Base-by-base conservation (phyloP, 2,797 vertebrate species). In the Oryzias dopingdopingensis region DNA sequence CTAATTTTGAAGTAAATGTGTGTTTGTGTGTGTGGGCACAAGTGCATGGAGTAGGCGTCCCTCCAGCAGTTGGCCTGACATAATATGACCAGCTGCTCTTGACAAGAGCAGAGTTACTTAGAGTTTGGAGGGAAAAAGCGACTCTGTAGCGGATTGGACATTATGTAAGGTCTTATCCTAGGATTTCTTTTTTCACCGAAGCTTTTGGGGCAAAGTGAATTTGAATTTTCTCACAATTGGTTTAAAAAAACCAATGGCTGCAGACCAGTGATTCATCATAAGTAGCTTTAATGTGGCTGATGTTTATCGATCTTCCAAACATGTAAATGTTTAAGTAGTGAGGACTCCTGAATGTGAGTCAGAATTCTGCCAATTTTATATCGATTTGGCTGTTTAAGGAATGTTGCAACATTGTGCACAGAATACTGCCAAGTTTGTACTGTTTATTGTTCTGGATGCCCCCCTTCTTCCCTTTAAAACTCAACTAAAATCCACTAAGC, bases 71-170 rank as follows among this genome's bases (percentile, higher is more conserved):
- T 72, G 57, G 77, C 80, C 65, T 88, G 82, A 79, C 85, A 81
- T 81, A 83, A 85, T 82, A 83, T 73, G 72, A 81, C 75, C 84
- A 88, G 87, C 87, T 89, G 86, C 80, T 88, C 85, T 78, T 76
- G 67, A 81, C 72, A 76, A 79, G 76, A 73, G 71, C 74, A 49
- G 61, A 48, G 23, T 61, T 79, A 76, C 80, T 85, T 79, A 63
- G 0, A 71, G 62, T 79, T 84, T 75, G 51, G 65, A 79, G 78
- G 70, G n/a, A 43, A 43, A 75, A 81, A 68, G 74, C 67, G 68
- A 73, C 68, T 68, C 64, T 53, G 52, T 51, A 74, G 71, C 14
- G 76, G 79, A 85, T 83, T 82, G 81, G 70, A 56, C 57, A 53
- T 90, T 89, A 84, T 59, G 53, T 81, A 89, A 89, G 52, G 47